Percentiles rank a stretch among this genome's conserved stretches.
These are phyloP conservation scores for Condylura cristata DNA, from an alignment of 2,113 vertebrate species.

Conservation along the genomic window DNA sequence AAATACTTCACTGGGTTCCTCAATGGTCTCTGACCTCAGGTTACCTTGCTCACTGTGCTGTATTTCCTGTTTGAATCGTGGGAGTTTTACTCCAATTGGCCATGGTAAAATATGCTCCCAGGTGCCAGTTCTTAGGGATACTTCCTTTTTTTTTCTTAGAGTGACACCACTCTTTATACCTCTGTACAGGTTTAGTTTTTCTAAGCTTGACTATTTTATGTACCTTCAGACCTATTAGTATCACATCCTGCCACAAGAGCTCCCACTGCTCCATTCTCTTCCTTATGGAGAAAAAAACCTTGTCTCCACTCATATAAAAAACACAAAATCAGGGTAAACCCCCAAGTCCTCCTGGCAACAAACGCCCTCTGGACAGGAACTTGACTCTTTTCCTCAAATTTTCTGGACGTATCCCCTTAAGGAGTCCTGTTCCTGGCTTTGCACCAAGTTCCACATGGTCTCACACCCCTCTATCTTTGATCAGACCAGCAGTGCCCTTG, in stretches of 20 bases:
- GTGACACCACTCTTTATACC: neutral
- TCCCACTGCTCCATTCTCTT: neutral
- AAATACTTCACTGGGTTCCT: neutral
- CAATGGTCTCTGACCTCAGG: neutral
- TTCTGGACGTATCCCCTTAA: neutral
- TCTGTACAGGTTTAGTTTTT: neutral
- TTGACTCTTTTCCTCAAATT: neutral
- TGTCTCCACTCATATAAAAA: neutral
- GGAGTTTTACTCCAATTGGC: neutral
- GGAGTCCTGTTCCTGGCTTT: neutral
- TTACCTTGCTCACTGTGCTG: no score
- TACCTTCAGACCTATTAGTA: neutral
- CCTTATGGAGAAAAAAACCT: neutral
- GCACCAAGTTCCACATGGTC: neutral
- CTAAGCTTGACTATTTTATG: neutral
- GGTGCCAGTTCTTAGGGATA: neutral
- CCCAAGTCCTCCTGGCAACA: neutral
- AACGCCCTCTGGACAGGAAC: slow-evolving; percentile 8
- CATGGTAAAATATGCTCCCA: neutral
- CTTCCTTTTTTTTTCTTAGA: neutral
- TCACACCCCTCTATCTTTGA: neutral
- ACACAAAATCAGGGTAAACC: neutral
- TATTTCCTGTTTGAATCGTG: neutral
- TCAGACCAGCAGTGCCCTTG: neutral
- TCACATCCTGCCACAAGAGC: neutral